Conservation (phyloP, 2,888 invertebrate species). For the Liposcelis brunnea region DNA sequence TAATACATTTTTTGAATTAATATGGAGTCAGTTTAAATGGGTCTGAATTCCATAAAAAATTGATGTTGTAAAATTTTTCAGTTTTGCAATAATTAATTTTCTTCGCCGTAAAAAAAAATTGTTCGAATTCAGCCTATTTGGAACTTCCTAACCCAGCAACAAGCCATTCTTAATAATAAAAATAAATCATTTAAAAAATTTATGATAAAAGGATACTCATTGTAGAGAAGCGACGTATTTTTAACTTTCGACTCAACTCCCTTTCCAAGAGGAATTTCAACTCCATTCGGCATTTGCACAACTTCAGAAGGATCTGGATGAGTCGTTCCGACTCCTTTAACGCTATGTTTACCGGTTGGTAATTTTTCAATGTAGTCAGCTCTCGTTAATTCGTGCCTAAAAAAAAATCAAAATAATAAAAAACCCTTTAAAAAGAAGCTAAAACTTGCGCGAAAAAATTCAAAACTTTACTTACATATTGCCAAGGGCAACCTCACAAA, state of each 20-base stretch:
- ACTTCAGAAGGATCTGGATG: conserved; percentile 56
- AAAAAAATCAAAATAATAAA: conserved; percentile 10
- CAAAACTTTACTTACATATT: conserved; percentile 47
- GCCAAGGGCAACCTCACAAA: conserved; percentile 93
- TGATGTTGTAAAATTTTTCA: too few relatives aligned
- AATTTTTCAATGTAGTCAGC: conserved; percentile 62
- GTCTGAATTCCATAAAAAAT: too few relatives aligned
- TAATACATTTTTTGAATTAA: too few relatives aligned
- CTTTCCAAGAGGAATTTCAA: conserved; percentile 61
- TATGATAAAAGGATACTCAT: conserved; percentile 63
- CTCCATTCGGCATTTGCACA: conserved; percentile 42
- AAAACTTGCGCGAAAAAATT: not conserved
- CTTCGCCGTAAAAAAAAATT: too few relatives aligned
- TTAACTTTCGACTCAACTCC: conserved; percentile 25
- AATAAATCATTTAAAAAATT: not conserved
- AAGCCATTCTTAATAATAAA: too few relatives aligned
- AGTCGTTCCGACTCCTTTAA: conserved; percentile 72
- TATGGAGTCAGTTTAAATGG: too few relatives aligned
- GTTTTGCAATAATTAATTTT: too few relatives aligned
- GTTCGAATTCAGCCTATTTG: too few relatives aligned
- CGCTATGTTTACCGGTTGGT: conserved; percentile 71
- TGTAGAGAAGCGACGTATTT: conserved; percentile 52
- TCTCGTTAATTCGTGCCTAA: conserved; percentile 51
- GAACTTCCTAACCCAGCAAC: too few relatives aligned
- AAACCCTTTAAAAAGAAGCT: not conserved